A percentile compares a stretch with the other conserved stretches of the same genome.
These are phyloP conservation scores for Heliothis subflexa DNA, from an alignment of 1,140 invertebrate species.

Conservation along the genomic window DNA sequence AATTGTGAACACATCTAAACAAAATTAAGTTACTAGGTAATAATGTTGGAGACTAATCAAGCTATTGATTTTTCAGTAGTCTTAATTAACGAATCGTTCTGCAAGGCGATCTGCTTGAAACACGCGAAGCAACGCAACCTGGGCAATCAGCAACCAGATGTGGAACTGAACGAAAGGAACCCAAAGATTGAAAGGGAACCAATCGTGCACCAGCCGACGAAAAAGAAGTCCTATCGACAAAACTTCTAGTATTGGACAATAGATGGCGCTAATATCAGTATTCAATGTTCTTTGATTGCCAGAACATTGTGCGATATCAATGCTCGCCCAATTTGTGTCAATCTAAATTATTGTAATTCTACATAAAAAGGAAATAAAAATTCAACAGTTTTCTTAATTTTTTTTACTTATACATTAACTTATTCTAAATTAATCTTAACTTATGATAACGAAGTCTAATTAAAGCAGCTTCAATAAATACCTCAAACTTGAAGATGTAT, in stretches of 20 bases:
- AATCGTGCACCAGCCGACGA: not conserved
- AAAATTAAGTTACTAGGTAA: too few relatives aligned
- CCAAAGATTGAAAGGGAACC: conserved; percentile 38
- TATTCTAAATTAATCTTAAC: conserved; percentile 15
- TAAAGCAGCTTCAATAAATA: conserved; percentile 72
- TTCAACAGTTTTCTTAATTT: not conserved
- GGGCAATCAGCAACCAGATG: conserved; percentile 54
- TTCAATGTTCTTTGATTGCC: not conserved
- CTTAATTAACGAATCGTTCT: conserved; percentile 73
- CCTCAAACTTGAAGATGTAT: conserved; percentile 41
- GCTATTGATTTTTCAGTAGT: conserved; percentile 64
- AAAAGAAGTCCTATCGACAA: not conserved
- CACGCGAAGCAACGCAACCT: conserved; percentile 56
- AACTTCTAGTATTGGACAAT: not conserved
- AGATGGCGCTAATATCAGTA: conserved; percentile 41
- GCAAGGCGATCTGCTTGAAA: conserved; percentile 67
- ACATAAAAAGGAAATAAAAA: conserved; percentile 37
- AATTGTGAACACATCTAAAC: too few relatives aligned
- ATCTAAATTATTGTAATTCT: not conserved
- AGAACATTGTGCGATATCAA: not conserved
- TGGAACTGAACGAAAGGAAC: conserved; percentile 70
- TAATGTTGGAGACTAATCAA: not conserved
- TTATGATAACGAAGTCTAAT: conserved; percentile 54
- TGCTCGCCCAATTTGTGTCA: not conserved
- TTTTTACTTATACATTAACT: conserved; percentile 43